phyloP scores from a whole-genome alignment of 1,140 invertebrate genomes.

The Drosophila serrata region DNA sequence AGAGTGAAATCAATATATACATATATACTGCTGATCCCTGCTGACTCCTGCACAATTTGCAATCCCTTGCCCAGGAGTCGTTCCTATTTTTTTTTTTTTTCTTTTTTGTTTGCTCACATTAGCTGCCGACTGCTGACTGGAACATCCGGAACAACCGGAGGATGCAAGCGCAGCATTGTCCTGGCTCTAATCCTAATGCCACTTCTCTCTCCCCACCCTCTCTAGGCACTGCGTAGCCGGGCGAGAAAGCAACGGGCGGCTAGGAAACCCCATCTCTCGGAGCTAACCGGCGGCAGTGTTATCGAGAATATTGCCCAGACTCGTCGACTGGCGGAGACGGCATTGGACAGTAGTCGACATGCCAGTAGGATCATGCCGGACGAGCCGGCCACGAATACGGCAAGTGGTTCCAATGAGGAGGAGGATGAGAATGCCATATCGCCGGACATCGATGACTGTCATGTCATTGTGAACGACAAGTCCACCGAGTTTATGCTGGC shows the following conservation, averaged over 20 bases:
- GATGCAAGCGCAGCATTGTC: conserved; percentile 48
- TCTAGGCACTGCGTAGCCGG: conserved; percentile 90
- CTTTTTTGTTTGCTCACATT: conserved; percentile 59
- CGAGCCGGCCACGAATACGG: conserved; percentile 94
- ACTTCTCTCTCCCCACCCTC: neutral
- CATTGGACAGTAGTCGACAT: conserved; percentile 89
- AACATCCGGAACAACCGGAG: conserved; percentile 7
- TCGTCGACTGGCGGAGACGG: conserved; percentile 92
- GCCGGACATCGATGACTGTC: conserved; percentile 89
- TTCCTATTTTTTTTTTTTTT: conserved; percentile 32
- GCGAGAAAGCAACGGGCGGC: conserved; percentile 92
- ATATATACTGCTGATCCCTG: conserved; percentile 27
- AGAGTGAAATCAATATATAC: conserved; percentile 21
- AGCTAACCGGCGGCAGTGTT: conserved; percentile 92
- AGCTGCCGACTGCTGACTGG: conserved; percentile 21
- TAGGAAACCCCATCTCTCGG: conserved; percentile 90
- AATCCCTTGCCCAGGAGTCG: conserved; percentile 38
- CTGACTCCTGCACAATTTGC: conserved; percentile 54
- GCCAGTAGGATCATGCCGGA: conserved; percentile 87
- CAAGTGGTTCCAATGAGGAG: conserved; percentile 94
- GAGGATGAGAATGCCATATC: conserved; percentile 90
- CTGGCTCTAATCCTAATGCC: conserved; percentile 2
- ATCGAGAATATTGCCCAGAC: conserved; percentile 96
- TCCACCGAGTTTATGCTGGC: conserved; percentile 95
- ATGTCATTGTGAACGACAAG: conserved; percentile 95